phyloP scores from a whole-genome alignment of 2,888 invertebrate species.

The Sipha maydis region DNA sequence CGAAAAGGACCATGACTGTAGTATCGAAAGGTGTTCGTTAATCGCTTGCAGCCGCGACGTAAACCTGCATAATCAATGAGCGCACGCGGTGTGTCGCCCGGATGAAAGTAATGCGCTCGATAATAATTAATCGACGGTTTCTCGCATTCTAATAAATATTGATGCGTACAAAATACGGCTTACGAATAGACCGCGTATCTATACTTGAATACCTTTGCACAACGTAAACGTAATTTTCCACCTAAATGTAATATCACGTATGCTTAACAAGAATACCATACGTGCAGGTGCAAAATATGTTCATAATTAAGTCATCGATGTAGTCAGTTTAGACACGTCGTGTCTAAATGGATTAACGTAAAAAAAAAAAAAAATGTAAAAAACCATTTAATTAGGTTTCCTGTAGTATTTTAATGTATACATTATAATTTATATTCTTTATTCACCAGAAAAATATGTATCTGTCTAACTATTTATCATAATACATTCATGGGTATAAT shows the following conservation, averaged over 20 bases:
- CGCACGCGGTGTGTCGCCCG: neutral
- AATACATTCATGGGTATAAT: too few species aligned
- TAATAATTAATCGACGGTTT: neutral
- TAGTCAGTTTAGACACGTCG: too few species aligned
- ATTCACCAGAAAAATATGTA: too few species aligned
- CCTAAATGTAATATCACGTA: neutral
- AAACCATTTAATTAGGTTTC: too few species aligned
- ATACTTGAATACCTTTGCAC: neutral
- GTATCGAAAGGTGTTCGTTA: neutral
- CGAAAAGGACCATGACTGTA: neutral
- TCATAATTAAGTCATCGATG: too few species aligned
- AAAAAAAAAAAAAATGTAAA: too few species aligned
- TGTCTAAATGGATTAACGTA: too few species aligned
- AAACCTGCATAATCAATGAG: neutral
- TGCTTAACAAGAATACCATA: neutral
- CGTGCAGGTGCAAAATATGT: neutral
- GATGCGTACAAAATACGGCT: neutral
- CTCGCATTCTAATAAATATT: too few species aligned
- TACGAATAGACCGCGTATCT: neutral
- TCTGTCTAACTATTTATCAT: too few species aligned
- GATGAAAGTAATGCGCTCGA: neutral
- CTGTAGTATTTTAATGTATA: too few species aligned
- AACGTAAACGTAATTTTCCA: neutral
- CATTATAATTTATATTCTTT: too few species aligned
- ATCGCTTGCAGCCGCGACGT: neutral